Evolutionary conservation across 1,140 invertebrate genomes (phyloP).

Genomic region (Phenacoccus solenopsis): DNA sequence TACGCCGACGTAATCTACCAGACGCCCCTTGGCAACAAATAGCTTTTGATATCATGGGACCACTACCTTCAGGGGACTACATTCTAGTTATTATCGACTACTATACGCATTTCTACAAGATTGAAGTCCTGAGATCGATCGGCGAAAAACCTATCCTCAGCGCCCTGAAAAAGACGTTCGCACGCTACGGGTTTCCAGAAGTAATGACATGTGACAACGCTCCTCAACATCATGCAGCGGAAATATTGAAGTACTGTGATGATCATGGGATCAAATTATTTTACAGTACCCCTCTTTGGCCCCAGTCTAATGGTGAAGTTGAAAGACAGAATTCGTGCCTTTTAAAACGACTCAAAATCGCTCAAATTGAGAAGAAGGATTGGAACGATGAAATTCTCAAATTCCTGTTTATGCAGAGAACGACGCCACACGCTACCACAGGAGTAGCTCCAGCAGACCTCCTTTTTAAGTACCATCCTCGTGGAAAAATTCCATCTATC

Average conservation of each 20-base stretch:
- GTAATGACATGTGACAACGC: not conserved
- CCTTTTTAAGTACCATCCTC: slow-evolving; percentile 28
- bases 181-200: not conserved
- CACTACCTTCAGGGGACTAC: slow-evolving; percentile 27
- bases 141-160: not conserved
- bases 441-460: slow-evolving; percentile 32
- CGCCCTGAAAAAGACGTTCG: not conserved
- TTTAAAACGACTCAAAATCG: slow-evolving; percentile 27
- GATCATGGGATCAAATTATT: slow-evolving; percentile 26
- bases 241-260: slow-evolving; percentile 23
- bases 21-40: slow-evolving; percentile 26
- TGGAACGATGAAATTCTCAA: slow-evolving; percentile 25
- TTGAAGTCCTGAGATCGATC: slow-evolving; percentile 22
- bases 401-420: slow-evolving; percentile 31
- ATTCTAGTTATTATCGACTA: slow-evolving; percentile 27
- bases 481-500: slow-evolving; percentile 28
- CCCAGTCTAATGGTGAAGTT: slow-evolving; percentile 32
- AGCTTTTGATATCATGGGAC: slow-evolving; percentile 28
- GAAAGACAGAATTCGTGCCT: slow-evolving; percentile 31
- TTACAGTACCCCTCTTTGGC: slow-evolving; percentile 29
- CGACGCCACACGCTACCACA: slow-evolving; percentile 30
- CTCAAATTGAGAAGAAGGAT: slow-evolving; percentile 21
- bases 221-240: not conserved
- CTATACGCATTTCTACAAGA: slow-evolving; percentile 25
- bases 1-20: slow-evolving; percentile 27